These are phyloP conservation scores for Mormyrops boulengeri DNA, from an alignment of 2,797 vertebrate species.

Conservation along the genomic window DNA sequence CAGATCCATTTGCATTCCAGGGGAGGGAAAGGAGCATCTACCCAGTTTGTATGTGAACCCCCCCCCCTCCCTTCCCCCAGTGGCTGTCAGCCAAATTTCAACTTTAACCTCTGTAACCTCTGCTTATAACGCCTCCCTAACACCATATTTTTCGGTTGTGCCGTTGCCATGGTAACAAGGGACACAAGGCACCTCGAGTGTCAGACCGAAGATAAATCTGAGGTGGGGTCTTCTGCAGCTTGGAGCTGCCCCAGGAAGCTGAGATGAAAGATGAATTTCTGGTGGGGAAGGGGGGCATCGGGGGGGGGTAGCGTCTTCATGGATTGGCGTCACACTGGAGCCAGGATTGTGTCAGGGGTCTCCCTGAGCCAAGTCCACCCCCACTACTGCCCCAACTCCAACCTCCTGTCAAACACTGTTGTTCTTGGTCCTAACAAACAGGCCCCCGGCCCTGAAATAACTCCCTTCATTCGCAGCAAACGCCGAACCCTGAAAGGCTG, in stretches of 20 bases:
- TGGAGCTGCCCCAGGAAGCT: not conserved
- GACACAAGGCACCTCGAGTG: not conserved
- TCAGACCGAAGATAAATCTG: not conserved
- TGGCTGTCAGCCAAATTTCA: not conserved
- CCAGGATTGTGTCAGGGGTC: not conserved
- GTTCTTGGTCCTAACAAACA: constrained; percentile 12
- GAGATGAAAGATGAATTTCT: not conserved
- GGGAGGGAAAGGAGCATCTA: not conserved
- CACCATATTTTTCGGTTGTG: not conserved
- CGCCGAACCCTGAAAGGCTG: not conserved
- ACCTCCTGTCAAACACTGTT: constrained; percentile 1
- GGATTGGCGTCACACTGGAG: constrained; percentile 9
- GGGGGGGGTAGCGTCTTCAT: not conserved
- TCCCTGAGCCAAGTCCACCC: not conserved
- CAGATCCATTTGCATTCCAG: constrained; percentile 26
- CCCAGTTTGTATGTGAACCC: not conserved
- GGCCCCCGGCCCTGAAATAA: not conserved
- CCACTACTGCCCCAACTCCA: not conserved
- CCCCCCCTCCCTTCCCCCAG: not conserved
- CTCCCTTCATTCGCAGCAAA: not conserved
- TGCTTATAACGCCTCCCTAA: not conserved
- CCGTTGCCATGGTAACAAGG: not conserved
- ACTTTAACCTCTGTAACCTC: not conserved
- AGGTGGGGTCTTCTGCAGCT: not conserved
- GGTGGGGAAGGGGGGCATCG: not conserved